These are phyloP conservation scores for Minunthozetes semirufus DNA, from an alignment of 2,888 invertebrate genomes.

Conservation along the genomic window DNA sequence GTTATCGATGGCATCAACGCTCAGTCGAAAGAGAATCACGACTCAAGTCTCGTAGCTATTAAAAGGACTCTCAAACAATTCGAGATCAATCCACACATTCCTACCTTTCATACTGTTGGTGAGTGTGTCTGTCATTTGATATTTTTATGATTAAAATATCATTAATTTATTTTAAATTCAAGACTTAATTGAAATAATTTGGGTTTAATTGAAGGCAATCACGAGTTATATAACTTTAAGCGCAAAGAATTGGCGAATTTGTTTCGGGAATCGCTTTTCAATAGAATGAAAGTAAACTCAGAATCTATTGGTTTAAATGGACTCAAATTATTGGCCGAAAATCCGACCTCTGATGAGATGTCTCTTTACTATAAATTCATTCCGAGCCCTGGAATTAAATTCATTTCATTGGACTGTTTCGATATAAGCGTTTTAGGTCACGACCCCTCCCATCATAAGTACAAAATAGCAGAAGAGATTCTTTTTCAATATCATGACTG, in stretches of 20 bases:
- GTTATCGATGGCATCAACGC: constrained; percentile 48
- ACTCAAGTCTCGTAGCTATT: constrained; percentile 44
- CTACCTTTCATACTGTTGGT: constrained; percentile 47
- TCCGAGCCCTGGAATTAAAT: constrained; percentile 44
- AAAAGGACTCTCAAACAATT: constrained; percentile 45
- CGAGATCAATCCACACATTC: constrained; percentile 39
- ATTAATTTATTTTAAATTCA: not conserved
- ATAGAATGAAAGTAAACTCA: constrained; percentile 30
- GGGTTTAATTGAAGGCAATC: constrained; percentile 44
- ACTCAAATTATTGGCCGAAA: constrained; percentile 14
- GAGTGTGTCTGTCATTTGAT: not conserved
- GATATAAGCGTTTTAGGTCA: constrained; percentile 48
- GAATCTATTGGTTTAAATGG: constrained; percentile 22
- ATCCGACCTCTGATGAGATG: not conserved
- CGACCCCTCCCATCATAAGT: constrained; percentile 43
- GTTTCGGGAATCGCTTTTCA: constrained; percentile 39
- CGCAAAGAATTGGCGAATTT: constrained; percentile 43
- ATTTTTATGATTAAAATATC: too few species aligned
- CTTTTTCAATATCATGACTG: constrained; percentile 45
- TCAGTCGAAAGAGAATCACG: constrained; percentile 39
- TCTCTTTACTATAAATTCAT: constrained; percentile 46
- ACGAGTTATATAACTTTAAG: constrained; percentile 49
- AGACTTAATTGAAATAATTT: too few species aligned
- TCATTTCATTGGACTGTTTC: constrained; percentile 48
- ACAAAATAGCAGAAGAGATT: constrained; percentile 43